Conservation (phyloP, 2,113 vertebrate genomes). For the Nesospiza acunhae region DNA sequence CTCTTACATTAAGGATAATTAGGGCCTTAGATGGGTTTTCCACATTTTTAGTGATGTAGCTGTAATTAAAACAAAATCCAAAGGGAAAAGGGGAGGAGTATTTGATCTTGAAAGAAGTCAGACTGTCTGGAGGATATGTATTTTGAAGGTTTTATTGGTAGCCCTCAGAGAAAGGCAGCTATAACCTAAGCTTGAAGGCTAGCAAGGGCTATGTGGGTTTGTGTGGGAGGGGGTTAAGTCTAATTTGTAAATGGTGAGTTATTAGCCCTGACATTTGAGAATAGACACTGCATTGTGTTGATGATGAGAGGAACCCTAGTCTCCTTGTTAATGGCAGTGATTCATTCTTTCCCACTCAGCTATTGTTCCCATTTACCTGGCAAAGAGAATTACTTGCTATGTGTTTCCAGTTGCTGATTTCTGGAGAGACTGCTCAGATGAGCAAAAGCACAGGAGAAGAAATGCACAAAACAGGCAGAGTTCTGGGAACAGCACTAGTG, state of each 20-base stretch:
- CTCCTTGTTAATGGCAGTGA: constrained; percentile 49
- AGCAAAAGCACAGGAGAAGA: constrained; percentile 1
- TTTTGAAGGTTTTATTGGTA: constrained; percentile 57
- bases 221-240: constrained; percentile 61
- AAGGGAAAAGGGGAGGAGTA: constrained; percentile 37
- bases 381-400: constrained; percentile 41
- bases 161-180: constrained; percentile 41
- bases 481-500: not conserved
- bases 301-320: constrained; percentile 45
- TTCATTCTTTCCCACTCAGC: constrained; percentile 59
- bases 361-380: constrained; percentile 63
- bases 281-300: constrained; percentile 56
- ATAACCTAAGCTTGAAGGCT: constrained; percentile 42
- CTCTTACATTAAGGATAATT: constrained; percentile 49
- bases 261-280: constrained; percentile 65
- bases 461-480: not conserved
- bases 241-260: constrained; percentile 58
- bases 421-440: not conserved
- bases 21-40: constrained; percentile 21
- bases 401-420: constrained; percentile 11
- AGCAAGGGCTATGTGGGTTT: constrained; percentile 40
- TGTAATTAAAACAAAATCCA: constrained; percentile 55
- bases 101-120: constrained; percentile 50
- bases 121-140: constrained; percentile 39
- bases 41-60: constrained; percentile 37